phyloP scores from a whole-genome alignment of 2,797 vertebrate genomes.

The Orientallactaga sibirica region DNA sequence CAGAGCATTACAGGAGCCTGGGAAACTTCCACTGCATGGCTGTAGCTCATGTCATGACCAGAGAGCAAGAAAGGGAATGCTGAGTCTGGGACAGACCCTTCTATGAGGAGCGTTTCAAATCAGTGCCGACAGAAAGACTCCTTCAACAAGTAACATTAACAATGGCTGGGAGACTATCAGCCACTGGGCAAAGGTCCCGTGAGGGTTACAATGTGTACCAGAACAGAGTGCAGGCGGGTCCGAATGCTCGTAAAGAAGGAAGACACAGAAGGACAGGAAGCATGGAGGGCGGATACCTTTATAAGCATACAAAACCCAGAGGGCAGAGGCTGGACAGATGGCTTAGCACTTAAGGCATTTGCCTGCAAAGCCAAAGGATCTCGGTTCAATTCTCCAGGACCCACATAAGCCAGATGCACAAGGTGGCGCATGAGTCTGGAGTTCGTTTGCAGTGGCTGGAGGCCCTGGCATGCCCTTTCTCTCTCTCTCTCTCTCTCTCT shows the following conservation, averaged over 20 bases:
- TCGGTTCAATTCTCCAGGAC: too few species aligned
- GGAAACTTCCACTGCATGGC: rapidly evolving
- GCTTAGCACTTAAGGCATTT: too few species aligned
- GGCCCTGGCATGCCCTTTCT: too few species aligned
- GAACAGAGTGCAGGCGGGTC: neutral
- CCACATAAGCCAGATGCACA: too few species aligned
- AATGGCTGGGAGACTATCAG: rapidly evolving
- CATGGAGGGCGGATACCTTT: neutral
- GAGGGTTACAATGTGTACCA: rapidly evolving
- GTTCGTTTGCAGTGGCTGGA: too few species aligned
- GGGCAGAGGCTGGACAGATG: too few species aligned
- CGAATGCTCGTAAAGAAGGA: neutral
- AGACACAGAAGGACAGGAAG: neutral
- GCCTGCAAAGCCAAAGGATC: too few species aligned
- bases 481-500: too few species aligned
- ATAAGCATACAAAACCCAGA: too few species aligned
- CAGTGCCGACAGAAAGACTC: neutral
- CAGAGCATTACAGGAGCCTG: rapidly evolving
- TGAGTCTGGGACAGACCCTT: neutral
- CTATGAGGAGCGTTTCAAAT: neutral
- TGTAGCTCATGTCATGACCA: neutral
- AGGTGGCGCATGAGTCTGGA: too few species aligned
- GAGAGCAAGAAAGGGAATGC: neutral
- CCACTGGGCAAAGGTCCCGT: neutral
- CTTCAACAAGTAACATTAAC: rapidly evolving